These are phyloP conservation scores for Mormyrops boulengeri DNA, from an alignment of 2,797 vertebrate genomes.

Conservation along the genomic window DNA sequence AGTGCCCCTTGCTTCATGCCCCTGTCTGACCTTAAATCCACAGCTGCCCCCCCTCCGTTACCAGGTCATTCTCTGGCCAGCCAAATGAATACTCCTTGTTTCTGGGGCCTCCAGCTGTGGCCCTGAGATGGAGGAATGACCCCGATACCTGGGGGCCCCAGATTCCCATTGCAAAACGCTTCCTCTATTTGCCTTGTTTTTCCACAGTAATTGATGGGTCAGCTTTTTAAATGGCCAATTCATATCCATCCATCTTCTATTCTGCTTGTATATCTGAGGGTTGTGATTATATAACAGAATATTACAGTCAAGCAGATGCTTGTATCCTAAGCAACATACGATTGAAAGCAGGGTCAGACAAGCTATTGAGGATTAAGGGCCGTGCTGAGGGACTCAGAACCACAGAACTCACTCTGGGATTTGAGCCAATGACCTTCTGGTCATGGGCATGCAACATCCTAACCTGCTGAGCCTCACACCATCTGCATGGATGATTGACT, in stretches of 20 bases:
- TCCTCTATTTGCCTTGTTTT: not conserved
- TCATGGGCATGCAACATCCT: not conserved
- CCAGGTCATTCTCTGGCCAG: not conserved
- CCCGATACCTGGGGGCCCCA: not conserved
- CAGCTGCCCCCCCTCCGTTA: not conserved
- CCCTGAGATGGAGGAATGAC: not conserved
- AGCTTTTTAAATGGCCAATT: not conserved
- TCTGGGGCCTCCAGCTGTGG: not conserved
- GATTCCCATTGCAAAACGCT: not conserved
- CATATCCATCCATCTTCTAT: not conserved
- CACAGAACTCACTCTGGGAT: not conserved
- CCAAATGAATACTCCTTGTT: not conserved
- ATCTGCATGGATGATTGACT: not conserved
- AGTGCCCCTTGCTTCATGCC: not conserved
- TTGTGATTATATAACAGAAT: not conserved
- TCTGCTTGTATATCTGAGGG: not conserved
- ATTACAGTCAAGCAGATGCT: not conserved
- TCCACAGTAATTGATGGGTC: not conserved
- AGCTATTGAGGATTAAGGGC: not conserved
- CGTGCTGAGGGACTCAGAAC: not conserved
- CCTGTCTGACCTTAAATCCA: not conserved
- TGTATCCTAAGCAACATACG: too few species aligned
- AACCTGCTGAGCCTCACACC: not conserved
- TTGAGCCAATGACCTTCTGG: not conserved
- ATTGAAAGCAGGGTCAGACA: not conserved